These are phyloP conservation scores for Phrynosoma blainvillii DNA, from an alignment of 2,113 vertebrate species.

Conservation along the genomic window DNA sequence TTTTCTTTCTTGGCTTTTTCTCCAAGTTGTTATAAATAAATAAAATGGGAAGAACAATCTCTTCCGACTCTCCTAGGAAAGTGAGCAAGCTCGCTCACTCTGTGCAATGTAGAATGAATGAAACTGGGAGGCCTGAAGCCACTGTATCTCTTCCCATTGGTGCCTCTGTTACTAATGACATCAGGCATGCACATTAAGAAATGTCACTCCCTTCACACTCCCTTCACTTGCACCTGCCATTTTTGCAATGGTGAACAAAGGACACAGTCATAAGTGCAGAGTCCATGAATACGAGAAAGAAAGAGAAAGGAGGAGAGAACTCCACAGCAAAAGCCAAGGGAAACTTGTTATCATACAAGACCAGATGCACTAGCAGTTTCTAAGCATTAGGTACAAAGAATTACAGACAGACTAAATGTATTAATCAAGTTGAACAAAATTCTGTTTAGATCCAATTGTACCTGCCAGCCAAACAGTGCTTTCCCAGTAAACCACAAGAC, in stretches of 20 bases:
- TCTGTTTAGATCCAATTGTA: background rate
- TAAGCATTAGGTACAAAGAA: conserved; percentile 25
- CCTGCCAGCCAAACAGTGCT: background rate
- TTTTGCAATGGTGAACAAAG: conserved; percentile 10
- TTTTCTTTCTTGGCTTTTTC: background rate
- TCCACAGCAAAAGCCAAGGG: conserved; percentile 1
- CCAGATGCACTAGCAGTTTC: conserved; percentile 27
- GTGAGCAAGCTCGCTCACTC: background rate
- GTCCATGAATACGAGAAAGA: background rate
- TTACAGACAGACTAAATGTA: conserved; percentile 5
- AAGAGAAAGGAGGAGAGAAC: background rate
- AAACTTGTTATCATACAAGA: conserved; percentile 20
- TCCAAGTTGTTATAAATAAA: background rate
- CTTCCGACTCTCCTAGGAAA: background rate
- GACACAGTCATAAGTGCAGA: conserved; percentile 33
- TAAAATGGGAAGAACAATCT: conserved; percentile 5
- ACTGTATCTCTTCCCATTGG: background rate
- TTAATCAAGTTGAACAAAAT: conserved; percentile 14
- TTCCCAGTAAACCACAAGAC: background rate
- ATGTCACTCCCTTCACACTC: background rate
- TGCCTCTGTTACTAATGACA: conserved; percentile 12
- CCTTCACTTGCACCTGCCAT: background rate
- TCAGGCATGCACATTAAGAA: background rate
- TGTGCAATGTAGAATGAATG: background rate
- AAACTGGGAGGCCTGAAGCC: background rate